Percentiles rank a stretch among this genome's conserved stretches.
Conservation (phyloP, 2,888 invertebrate species). For the Nasonia oneida region DNA sequence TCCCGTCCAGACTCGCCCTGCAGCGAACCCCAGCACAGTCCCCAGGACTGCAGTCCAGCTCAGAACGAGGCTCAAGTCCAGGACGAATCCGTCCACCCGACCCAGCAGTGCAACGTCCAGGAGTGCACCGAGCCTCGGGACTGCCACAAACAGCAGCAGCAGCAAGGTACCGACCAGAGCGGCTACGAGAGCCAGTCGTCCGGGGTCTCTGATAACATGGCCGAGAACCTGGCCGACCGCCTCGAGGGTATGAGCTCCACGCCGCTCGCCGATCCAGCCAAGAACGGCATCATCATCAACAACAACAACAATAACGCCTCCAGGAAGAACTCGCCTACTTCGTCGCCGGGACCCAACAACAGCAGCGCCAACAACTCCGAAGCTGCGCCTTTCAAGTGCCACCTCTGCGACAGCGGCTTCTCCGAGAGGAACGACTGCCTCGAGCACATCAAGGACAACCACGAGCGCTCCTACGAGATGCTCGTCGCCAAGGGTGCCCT, state of each 20-base stretch:
- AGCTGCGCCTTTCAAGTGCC: constrained; percentile 91
- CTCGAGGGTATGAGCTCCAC: constrained; percentile 67
- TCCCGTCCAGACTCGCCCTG: constrained; percentile 76
- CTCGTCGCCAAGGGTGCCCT: constrained; percentile 91
- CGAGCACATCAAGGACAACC: constrained; percentile 89
- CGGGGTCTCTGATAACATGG: constrained; percentile 69
- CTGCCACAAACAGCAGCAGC: constrained; percentile 67
- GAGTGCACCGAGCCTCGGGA: constrained; percentile 7
- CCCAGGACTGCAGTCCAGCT: constrained; percentile 24
- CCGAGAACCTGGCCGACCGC: constrained; percentile 60
- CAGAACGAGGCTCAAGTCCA: background rate
- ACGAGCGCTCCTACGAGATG: constrained; percentile 89
- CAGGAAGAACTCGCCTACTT: constrained; percentile 73
- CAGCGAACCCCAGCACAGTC: constrained; percentile 69
- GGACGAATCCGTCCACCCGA: background rate
- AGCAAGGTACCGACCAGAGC: constrained; percentile 71
- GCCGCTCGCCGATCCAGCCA: constrained; percentile 70
- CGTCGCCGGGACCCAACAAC: constrained; percentile 72
- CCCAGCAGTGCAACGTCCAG: background rate
- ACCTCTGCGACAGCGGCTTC: constrained; percentile 94
- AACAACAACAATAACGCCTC: constrained; percentile 66
- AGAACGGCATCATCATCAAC: constrained; percentile 59
- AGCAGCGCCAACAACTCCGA: constrained; percentile 20
- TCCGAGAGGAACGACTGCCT: constrained; percentile 89
- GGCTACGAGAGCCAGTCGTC: constrained; percentile 77